Base-by-base conservation (phyloP, 1,140 invertebrate genomes). In the Diorhabda carinulata region DNA sequence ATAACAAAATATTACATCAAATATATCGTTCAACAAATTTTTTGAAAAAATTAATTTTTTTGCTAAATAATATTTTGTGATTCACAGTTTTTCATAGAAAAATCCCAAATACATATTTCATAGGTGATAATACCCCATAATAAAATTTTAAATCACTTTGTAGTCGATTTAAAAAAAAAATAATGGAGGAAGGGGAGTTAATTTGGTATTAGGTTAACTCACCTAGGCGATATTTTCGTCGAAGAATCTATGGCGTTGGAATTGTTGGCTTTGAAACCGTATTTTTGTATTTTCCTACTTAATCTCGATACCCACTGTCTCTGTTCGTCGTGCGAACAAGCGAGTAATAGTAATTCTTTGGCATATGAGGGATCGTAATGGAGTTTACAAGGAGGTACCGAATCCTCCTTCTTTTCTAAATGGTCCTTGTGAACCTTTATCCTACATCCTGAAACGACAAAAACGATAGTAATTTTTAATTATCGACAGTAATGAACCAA, bases 371-470 rank as follows among this genome's bases (percentile, higher is more conserved):
- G 92, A 86, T 98, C 96, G 76, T 94, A 94, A 80, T 97, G 94
- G 58, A 98, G 87, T 84, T 97, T 96, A 82, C 93, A 96, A 44
- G 93, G 92, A 62, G 93, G 92, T 78, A 96, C 88, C 43, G 88
- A 86, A 78, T 91, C 88, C 80, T 93, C 91, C 79, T 94, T 93
- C 77, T 91, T 89, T 77, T 90, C 88, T 78, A 95, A 88, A 87
- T 98, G 96, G 79, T 98, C 96, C 82, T 94, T 92, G 82, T 99
- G 97, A 73, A 98, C 91, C 86, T 98, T 98, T 76, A 96, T 92
- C 78, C 93, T 91, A 84, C 97, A 98, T 74, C 95, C 95, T 96
- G 78, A n/a, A 77, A 61, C 64, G 41, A 56, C 6, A 40, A 40
- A 56, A 40, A 9, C 3, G n/a, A 52, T 25, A 25, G 25, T 25